These are phyloP conservation scores for Drosophila mojavensis DNA, from an alignment of 1,140 invertebrate species.

Conservation along the genomic window DNA sequence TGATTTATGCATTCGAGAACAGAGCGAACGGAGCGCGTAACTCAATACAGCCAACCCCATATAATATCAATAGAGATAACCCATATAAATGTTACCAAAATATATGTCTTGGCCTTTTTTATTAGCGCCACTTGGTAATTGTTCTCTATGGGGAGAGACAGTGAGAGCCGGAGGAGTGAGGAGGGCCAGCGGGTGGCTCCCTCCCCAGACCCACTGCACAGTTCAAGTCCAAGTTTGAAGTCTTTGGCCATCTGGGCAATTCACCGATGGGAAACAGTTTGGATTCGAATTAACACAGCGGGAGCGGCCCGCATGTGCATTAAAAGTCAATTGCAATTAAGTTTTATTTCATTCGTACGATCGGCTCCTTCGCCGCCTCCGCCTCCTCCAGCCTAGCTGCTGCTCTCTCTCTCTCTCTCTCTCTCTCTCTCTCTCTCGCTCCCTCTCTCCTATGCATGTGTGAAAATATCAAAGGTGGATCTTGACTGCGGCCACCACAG, in stretches of 20 bases:
- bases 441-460: constrained; percentile 36
- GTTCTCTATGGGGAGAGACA: neutral
- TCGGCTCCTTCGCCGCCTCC: too few species aligned
- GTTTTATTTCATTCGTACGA: constrained; percentile 54
- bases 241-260: constrained; percentile 34
- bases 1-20: constrained; percentile 67
- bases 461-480: constrained; percentile 75
- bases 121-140: constrained; percentile 49
- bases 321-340: constrained; percentile 82
- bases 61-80: constrained; percentile 24
- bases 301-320: constrained; percentile 65
- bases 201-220: neutral
- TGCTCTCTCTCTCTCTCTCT: neutral
- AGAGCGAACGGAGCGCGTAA: constrained; percentile 33
- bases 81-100: constrained; percentile 17
- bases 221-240: constrained; percentile 10
- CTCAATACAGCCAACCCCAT: constrained; percentile 20
- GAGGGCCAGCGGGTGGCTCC: constrained; percentile 27
- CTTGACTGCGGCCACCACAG: constrained; percentile 42
- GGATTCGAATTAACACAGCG: constrained; percentile 79
- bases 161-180: too few species aligned
- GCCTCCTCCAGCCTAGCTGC: constrained; percentile 5
- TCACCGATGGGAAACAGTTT: constrained; percentile 71
- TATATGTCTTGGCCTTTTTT: neutral
- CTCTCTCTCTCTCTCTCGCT: neutral